A percentile compares a stretch with the other conserved stretches of the same genome.
These are phyloP conservation scores for Limosa lapponica DNA, from an alignment of 2,797 vertebrate species.

Conservation along the genomic window DNA sequence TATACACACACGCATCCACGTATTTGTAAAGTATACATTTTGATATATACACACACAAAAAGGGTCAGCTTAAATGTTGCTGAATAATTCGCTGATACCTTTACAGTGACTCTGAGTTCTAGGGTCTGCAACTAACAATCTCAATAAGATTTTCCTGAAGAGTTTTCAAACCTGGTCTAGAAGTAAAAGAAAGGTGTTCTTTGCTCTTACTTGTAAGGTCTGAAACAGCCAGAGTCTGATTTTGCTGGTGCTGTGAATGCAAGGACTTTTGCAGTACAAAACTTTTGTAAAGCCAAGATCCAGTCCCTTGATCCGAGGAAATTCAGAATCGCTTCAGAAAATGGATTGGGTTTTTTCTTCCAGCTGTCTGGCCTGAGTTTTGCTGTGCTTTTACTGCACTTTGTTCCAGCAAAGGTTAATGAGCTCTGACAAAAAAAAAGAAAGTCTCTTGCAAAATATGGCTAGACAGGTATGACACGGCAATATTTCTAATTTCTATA, in stretches of 20 bases:
- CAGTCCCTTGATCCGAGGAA: background rate
- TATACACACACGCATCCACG: background rate
- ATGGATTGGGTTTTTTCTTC: background rate
- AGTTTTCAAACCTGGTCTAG: background rate
- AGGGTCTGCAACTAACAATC: background rate
- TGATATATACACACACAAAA: background rate
- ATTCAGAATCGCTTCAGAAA: background rate
- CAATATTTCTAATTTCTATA: background rate
- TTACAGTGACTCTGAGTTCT: background rate
- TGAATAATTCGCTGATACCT: background rate
- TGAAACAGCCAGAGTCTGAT: background rate
- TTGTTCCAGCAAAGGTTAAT: slow-evolving; percentile 43
- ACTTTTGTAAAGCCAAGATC: background rate
- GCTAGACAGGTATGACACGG: background rate
- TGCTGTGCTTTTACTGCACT: background rate
- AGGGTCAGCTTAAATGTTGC: background rate
- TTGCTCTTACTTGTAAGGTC: background rate
- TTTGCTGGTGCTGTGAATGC: background rate
- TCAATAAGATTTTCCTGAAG: background rate
- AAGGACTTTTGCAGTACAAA: background rate
- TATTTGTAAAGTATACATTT: background rate
- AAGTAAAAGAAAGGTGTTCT: background rate
- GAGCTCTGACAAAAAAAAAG: background rate
- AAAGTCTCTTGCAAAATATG: background rate
- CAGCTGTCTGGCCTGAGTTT: background rate